Evolutionary conservation across 1,140 invertebrate genomes (phyloP).

Genomic region (Heliconius eleuchia): DNA sequence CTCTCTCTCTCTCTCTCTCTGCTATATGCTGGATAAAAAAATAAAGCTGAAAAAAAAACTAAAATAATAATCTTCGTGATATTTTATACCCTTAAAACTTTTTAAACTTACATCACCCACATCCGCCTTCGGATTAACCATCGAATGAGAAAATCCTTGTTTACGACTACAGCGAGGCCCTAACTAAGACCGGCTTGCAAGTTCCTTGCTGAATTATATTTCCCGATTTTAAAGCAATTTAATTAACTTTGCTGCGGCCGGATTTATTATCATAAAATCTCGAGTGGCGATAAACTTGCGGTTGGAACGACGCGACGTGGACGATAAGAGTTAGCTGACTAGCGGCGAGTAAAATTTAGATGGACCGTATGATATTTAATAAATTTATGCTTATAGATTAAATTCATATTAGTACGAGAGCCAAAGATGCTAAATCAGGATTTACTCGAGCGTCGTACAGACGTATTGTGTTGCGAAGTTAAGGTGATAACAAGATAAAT

Average conservation of each 20-base stretch:
- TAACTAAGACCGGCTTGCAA: conserved; percentile 23
- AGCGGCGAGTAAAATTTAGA: conserved; percentile 26
- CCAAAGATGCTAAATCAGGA: too few species aligned
- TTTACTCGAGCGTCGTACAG: too few species aligned
- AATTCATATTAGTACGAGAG: too few species aligned
- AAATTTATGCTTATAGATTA: not conserved
- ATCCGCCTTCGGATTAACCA: not conserved
- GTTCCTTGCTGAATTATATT: conserved; percentile 36
- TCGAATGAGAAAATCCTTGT: conserved; percentile 6
- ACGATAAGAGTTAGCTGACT: conserved; percentile 23
- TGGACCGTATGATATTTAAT: conserved; percentile 10
- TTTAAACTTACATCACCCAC: not conserved
- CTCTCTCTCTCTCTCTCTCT: too few species aligned
- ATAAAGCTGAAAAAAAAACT: too few species aligned
- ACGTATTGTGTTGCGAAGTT: too few species aligned
- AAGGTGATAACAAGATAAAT: too few species aligned
- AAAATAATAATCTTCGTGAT: not conserved
- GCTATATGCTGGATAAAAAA: too few species aligned
- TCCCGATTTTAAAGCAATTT: conserved; percentile 44
- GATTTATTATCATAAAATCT: conserved; percentile 53
- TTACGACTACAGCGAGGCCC: conserved; percentile 6
- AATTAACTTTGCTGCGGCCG: conserved; percentile 50
- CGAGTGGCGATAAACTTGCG: conserved; percentile 38
- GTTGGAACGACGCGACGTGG: conserved; percentile 19
- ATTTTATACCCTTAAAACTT: not conserved